Evolutionary conservation across 2,888 invertebrate species (phyloP), one percentile per base, ranked within the genome.

Genomic region (Apodemia hepburni): DNA sequence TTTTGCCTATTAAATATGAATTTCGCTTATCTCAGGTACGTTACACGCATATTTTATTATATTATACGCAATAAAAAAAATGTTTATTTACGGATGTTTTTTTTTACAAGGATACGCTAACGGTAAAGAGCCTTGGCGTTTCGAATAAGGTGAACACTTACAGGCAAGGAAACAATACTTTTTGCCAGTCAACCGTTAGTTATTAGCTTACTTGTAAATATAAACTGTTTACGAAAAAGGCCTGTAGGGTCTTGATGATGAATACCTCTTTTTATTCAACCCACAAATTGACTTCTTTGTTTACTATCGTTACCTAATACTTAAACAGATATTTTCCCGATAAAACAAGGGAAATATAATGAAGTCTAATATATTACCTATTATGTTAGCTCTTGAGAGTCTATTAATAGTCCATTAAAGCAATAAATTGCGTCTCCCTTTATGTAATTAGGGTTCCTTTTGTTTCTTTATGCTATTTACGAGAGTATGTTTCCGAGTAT

Each of bases 161-260:
- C n/a, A n/a, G n/a, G n/a, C n/a, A n/a, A n/a, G n/a, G n/a, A n/a
- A n/a, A 29, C 29, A 29, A 5, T 29, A 29, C 29, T 29, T 29
- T 4, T 29, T 29, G 27, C 27, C 27, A 29, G 27, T 29, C 27
- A 29, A 29, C 27, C 27, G 27, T 2, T 29, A 29, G 27, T 29
- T 29, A 29, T 2, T 29, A 29, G 27, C 27, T 29, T 29, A 29
- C 3, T 11, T 35, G 11, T 35, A 35, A 1, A 38, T 38, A 38
- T 12, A 12, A 12, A 3, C 12, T 38, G 12, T 69, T 64, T 66
- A 60, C 63, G 58, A 58, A 65, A 51, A 62, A 62, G 29, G 60
- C 58, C 22, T 29, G 59, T 35, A 35, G 35, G 35, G 35, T 35
- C 38, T 38, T 22, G n/a, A 61, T 59, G 51, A 51, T 51, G 51